Evolutionary conservation across 1,140 invertebrate genomes (phyloP).

Genomic region (Lycorma delicatula): DNA sequence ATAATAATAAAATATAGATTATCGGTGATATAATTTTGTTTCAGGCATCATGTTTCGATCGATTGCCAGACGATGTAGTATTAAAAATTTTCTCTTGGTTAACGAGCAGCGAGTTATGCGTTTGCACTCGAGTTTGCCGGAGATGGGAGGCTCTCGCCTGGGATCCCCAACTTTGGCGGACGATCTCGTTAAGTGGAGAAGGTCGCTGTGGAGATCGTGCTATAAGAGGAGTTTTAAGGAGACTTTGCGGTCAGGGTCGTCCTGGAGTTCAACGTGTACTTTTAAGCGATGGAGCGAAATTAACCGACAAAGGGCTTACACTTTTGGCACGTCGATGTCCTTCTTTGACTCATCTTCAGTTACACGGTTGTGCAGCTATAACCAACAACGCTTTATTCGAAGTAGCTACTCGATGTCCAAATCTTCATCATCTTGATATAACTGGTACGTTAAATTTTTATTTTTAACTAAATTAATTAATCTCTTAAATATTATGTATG

Average conservation of each 20-base stretch:
- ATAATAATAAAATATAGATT: too few species aligned
- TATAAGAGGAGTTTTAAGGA: conserved; percentile 51
- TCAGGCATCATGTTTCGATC: conserved; percentile 36
- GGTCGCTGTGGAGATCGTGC: conserved; percentile 57
- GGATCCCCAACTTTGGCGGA: conserved; percentile 68
- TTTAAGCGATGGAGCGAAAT: conserved; percentile 58
- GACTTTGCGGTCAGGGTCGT: conserved; percentile 47
- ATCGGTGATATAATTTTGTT: not conserved
- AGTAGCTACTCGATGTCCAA: conserved; percentile 52
- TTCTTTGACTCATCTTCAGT: conserved; percentile 58
- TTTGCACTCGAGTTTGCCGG: conserved; percentile 68
- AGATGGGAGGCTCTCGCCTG: conserved; percentile 75
- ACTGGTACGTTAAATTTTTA: conserved; percentile 46
- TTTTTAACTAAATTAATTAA: conserved; percentile 3
- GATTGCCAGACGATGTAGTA: conserved; percentile 45
- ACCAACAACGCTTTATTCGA: conserved; percentile 58
- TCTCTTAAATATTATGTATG: too few species aligned
- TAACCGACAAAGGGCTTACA: conserved; percentile 65
- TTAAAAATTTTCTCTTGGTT: conserved; percentile 61
- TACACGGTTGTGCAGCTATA: conserved; percentile 57
- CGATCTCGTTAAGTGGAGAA: conserved; percentile 54
- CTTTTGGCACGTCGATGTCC: conserved; percentile 60
- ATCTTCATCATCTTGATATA: conserved; percentile 63
- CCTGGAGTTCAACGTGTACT: conserved; percentile 52
- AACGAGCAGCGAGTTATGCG: conserved; percentile 67